Conservation (phyloP, 2,113 vertebrate genomes). For the Ptilorrhoa leucosticta region DNA sequence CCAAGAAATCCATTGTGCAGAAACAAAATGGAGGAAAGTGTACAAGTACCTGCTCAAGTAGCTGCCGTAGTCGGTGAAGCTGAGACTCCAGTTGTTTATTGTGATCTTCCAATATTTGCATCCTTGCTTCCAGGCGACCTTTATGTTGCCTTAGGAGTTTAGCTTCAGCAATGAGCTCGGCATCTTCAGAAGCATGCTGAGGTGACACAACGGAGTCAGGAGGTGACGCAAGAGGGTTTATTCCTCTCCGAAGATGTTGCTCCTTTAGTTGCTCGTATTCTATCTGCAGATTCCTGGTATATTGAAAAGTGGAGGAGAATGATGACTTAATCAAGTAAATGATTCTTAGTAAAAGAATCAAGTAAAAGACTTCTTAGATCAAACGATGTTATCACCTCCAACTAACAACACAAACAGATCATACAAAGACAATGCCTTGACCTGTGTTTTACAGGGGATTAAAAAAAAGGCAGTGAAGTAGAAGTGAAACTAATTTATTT, state of each 20-base stretch:
- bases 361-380: not conserved
- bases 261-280: conserved; percentile 93
- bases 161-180: conserved; percentile 82
- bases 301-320: not conserved
- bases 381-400: not conserved
- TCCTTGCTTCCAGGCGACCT: conserved; percentile 91
- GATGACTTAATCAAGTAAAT: not conserved
- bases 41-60: conserved; percentile 89
- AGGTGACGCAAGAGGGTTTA: conserved; percentile 69
- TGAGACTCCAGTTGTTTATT: conserved; percentile 97
- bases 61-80: conserved; percentile 89
- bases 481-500: not conserved
- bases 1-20: not conserved
- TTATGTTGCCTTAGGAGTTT: conserved; percentile 95
- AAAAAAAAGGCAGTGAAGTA: not conserved
- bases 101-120: conserved; percentile 97
- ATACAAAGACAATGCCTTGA: not conserved
- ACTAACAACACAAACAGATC: not conserved
- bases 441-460: not conserved
- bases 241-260: conserved; percentile 80
- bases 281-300: conserved; percentile 80
- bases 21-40: not conserved
- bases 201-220: conserved; percentile 73
- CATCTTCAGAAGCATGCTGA: conserved; percentile 80
- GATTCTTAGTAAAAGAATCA: too few relatives aligned